A percentile compares a stretch with the other conserved stretches of the same genome.
These are phyloP conservation scores for Phytoseiulus persimilis DNA, from an alignment of 2,888 invertebrate species.

Conservation along the genomic window DNA sequence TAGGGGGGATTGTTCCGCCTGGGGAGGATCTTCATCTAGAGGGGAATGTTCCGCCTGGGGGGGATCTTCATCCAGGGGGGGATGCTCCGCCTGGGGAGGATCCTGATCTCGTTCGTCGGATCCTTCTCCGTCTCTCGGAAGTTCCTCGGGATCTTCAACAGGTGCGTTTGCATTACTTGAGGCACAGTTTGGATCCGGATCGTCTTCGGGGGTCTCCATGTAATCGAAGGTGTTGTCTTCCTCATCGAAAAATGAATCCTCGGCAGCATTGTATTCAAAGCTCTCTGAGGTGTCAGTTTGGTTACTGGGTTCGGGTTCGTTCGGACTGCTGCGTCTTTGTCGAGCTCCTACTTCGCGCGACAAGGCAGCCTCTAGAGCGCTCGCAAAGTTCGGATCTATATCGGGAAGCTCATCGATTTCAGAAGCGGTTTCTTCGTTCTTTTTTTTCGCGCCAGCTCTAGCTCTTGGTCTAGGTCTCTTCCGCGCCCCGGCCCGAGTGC, in stretches of 20 bases:
- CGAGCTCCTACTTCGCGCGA: not conserved
- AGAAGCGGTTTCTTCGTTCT: too few relatives aligned
- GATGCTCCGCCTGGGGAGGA: too few relatives aligned
- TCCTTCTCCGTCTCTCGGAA: not conserved
- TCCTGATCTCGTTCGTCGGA: too few relatives aligned
- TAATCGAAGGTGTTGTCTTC: not conserved
- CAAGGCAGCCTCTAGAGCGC: not conserved
- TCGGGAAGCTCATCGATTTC: too few relatives aligned
- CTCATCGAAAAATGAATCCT: not conserved
- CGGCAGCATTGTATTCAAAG: not conserved
- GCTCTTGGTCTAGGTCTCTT: too few relatives aligned
- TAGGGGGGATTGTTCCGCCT: too few relatives aligned
- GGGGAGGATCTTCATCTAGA: too few relatives aligned
- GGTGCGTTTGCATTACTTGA: not conserved
- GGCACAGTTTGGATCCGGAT: not conserved
- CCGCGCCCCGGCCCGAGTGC: too few relatives aligned
- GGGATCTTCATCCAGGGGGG: too few relatives aligned
- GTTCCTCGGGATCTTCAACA: not conserved
- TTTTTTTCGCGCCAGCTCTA: too few relatives aligned
- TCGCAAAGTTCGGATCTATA: not conserved
- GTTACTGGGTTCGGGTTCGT: not conserved
- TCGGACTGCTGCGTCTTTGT: not conserved
- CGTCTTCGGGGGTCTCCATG: not conserved
- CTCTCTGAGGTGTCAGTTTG: not conserved
- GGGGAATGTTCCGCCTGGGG: too few relatives aligned